Base-by-base conservation (phyloP, 2,797 vertebrate species). In the Bradypodion ventrale region DNA sequence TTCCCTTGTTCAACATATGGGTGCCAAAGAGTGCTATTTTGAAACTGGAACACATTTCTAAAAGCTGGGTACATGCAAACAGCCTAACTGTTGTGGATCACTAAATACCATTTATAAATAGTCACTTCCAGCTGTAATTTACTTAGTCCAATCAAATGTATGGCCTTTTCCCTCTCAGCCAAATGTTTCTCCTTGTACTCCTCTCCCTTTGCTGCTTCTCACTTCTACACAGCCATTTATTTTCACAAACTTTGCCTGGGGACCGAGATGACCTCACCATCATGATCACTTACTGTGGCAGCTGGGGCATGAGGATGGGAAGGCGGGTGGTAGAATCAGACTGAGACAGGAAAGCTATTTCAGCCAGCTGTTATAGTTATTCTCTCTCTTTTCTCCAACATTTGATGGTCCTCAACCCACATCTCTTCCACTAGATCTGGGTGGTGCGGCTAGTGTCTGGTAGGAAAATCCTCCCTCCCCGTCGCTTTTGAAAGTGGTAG, bases 201-300 rank as follows among this genome's bases (percentile, higher is more conserved):
- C 7, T 88, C 90, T 94, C 91, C 88, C 92, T 91, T 44, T 89
- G 90, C 90, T 19, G 12, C 8, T 4, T 4, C 1, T 16, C 13
- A 7, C 95, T 94, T 96, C 94, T 94, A 88, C 93, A 88, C 86
- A 90, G 91, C 92, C 95, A 95, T 96, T 96, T 95, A 95, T 96
- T 95, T 95, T 94, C 95, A 87, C 91, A 91, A 89, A 92, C 87
- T 89, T 90, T 84, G 94, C 96, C 95, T 46, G 69, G 21, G 94
- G 96, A 93, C 94, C 95, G 92, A 88, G 88, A 92, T 96, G 96
- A 95, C 95, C 96, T 93, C 93, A 32, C 84, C 9, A 78, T 5
- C 74, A 84, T 87, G 87, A 85, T 94, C 94, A 86, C 23, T 92
- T 65, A 90, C 92, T 83, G 4, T 87, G 93, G 94, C 95, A 96